Conservation (phyloP, 2,113 vertebrate species). For the Beaufortia kweichowensis region DNA sequence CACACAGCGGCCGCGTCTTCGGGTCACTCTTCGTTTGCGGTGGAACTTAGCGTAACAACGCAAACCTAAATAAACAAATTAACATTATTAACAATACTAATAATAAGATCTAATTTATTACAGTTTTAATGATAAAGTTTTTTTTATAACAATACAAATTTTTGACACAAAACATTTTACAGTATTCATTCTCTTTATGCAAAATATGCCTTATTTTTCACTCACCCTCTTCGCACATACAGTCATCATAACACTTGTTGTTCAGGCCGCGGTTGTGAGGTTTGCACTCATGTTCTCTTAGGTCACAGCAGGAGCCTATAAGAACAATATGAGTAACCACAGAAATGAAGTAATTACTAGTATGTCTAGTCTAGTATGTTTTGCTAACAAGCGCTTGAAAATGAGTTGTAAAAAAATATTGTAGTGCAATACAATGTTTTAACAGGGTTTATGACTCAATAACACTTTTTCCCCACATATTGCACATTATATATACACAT, state of each 20-base stretch:
- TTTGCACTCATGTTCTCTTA: constrained; percentile 88
- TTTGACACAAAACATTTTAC: too few relatives aligned
- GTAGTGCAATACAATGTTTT: too few relatives aligned
- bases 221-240: constrained; percentile 96
- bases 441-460: too few relatives aligned
- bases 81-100: too few relatives aligned
- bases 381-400: background rate
- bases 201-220: background rate
- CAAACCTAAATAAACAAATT: constrained; percentile 73
- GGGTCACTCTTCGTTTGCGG: constrained; percentile 90
- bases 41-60: constrained; percentile 98
- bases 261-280: constrained; percentile 94
- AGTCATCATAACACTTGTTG: constrained; percentile 98
- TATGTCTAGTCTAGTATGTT: background rate
- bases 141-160: too few relatives aligned
- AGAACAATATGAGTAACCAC: background rate
- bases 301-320: constrained; percentile 92
- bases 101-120: too few relatives aligned
- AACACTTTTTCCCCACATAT: too few relatives aligned
- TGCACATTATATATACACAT: too few relatives aligned
- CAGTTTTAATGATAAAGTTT: too few relatives aligned
- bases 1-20: constrained; percentile 92
- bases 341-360: background rate
- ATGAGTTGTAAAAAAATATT: background rate
- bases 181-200: too few relatives aligned